Evolutionary conservation across 2,113 vertebrate genomes (phyloP), one percentile per base, ranked within the genome.

Genomic region (Myiozetetes cayanensis): DNA sequence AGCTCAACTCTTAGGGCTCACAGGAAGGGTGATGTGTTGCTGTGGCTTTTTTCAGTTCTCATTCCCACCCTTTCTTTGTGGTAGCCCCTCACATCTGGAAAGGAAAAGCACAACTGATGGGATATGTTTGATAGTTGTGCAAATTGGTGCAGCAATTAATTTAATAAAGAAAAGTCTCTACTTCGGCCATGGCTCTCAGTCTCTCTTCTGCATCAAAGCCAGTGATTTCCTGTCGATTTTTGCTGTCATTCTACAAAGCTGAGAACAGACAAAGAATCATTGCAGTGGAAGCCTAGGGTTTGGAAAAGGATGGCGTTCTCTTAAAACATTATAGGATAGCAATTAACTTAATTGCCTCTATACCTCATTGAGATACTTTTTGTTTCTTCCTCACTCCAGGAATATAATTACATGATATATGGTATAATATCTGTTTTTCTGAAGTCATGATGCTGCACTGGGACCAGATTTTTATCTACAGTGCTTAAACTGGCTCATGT

Each of bases 1-100:
- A 73, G 11, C n/a, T 19, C 0, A 3, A 4, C 41, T 59, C 8
- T 12, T 20, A 8, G 33, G 10, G 10, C 61, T 58, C 6, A 3
- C 20, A 66, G 9, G 35, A 39, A 6, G 2, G 19, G 28, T 14
- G 28, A 43, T 43, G 39, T 19, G 28, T 14, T 87, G 21, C 44
- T 65, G 33, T 24, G 67, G 24, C 18, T 67, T 58, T 59, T 37
- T 53, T 8, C 43, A 30, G 39, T 19, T 50, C 52, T 78, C 10
- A 8, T 24, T 78, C 23, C 35, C 33, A 27, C 65, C 25, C 30
- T 61, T 74, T 49, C 41, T 56, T 20, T 66, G 24, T 37, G 28
- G 66, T 22, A 75, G 56, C 25, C 43, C 6, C 41, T 79, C 39
- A 41, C 31, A n/a, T 37, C 43, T 65, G 49, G 25, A 59, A 70